Base-by-base conservation (phyloP, 2,113 vertebrate genomes). In the Aleadryas rufinucha region DNA sequence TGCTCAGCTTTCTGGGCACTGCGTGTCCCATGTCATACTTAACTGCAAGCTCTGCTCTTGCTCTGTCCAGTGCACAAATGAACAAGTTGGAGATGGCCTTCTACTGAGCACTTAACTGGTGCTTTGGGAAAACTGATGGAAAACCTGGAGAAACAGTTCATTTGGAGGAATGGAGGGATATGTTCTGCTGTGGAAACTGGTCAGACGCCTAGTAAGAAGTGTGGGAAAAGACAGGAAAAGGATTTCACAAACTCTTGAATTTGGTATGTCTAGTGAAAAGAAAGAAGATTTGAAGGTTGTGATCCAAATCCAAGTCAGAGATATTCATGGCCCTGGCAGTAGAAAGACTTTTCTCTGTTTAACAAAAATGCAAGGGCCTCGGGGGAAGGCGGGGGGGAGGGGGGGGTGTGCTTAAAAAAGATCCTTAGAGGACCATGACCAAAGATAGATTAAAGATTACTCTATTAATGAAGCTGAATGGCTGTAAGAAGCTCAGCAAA, bases 371-470 rank as follows among this genome's bases (percentile, higher is more conserved):
- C 19, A 44, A 24, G 16, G 37, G 3, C 2, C 44, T 24, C 9
- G 10, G 33, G 7, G 7, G n/a, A 19, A 18, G 8, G 4, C n/a
- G n/a, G n/a, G n/a, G n/a, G n/a, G 5, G 4, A 7, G 6, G 4
- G 39, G 39, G 10, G 9, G 39, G 39, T 41, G 39, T 41, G 39
- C 6, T 65, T 61, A 26, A 45, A 5, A 72, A 26, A 18, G 13
- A 41, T 41, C 57, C 41, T 65, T 5, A 35, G 11, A 53, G 28
- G 9, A n/a, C 16, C 18, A 24, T 6, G 26, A 54, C 20, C 18
- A 66, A 69, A 63, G 9, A 19, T 2, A 52, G 15, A 35, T 47
- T 41, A 41, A 90, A 80, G 17, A 57, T 22, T 4, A 31, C 19
- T 49, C 15, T 57, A 9, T 31, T 7, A n/a, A 37, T 70, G 11